These are phyloP conservation scores for Pogonophryne albipinna DNA, from an alignment of 2,797 vertebrate species.

Conservation along the genomic window DNA sequence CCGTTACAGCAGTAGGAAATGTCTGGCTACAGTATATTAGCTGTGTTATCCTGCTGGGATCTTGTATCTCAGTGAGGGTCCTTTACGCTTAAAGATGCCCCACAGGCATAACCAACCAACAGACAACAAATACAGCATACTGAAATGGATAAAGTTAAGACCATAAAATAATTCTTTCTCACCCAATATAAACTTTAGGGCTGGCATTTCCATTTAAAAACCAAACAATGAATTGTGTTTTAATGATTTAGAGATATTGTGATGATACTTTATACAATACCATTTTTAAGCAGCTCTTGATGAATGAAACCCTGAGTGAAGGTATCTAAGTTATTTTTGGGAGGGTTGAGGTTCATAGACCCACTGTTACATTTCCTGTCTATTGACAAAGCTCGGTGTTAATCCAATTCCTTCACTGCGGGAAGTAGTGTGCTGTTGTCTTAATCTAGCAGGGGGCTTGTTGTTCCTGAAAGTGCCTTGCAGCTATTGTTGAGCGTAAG, in stretches of 20 bases:
- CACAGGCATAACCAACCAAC: conserved; percentile 44
- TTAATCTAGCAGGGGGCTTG: conserved; percentile 42
- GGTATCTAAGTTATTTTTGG: conserved; percentile 18
- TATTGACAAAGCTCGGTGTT: conserved; percentile 22
- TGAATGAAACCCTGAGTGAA: neutral
- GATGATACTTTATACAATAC: neutral
- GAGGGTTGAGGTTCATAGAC: neutral
- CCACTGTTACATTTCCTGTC: conserved; percentile 40
- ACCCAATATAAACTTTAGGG: neutral
- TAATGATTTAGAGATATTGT: neutral
- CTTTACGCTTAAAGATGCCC: conserved; percentile 60
- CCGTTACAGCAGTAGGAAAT: conserved; percentile 66
- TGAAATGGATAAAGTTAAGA: conserved; percentile 29
- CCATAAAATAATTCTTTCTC: conserved; percentile 7
- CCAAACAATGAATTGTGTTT: neutral
- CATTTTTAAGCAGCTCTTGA: neutral
- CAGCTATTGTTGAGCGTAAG: conserved; percentile 45
- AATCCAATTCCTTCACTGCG: conserved; percentile 45
- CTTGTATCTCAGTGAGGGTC: conserved; percentile 54
- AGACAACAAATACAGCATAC: conserved; percentile 41
- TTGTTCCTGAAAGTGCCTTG: conserved; percentile 45
- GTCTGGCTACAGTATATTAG: conserved; percentile 63
- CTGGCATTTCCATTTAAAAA: neutral
- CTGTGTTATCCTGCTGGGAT: conserved; percentile 70
- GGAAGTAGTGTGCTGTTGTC: conserved; percentile 53